Base-by-base conservation (phyloP, 2,113 vertebrate genomes). In the Chaenogobius annularis region DNA sequence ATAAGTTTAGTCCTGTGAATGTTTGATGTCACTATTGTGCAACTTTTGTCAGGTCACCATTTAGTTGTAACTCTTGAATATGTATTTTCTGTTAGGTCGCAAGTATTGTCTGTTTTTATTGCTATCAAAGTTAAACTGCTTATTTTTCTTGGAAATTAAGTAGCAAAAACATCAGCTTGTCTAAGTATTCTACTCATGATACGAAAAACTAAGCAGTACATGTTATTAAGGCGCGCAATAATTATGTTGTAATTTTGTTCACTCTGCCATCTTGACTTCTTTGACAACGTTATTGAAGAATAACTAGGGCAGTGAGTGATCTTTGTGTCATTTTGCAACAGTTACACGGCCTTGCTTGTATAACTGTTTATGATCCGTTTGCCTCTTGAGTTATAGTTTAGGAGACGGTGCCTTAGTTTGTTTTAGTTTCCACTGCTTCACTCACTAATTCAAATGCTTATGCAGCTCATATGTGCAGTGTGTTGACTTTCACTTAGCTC, bases 401-500 rank as follows among this genome's bases (percentile, higher is more conserved):
- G 9, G 19, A 43, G 17, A 35, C 6, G 1, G 35, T 63, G 58
- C 14, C 15, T 35, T 35, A 3, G 23, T 37, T 19, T 62, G 9
- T 37, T 62, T 62, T 15, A n/a, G 37, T 62, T 22, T 0, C 50
- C 20, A 43, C 50, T 67, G 43, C 20, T 70, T 76, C 62, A 55
- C 55, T 65, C 55, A 55, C 59, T 66, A 71, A 66, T 75, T 70
- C 37, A 58, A 26, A 63, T 55, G 22, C 43, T 72, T 54, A 83
- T 78, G 54, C 64, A 15, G 54, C 71, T 83, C 68, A 72, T 54
- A 62, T 26, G 37, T 67, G 48, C 26, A 3, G 7, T 22, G 22
- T 83, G 68, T 68, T 79, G 83, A 79, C 75, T 82, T 75, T 77
- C 79, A 77, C 72, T 74, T 66, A 72, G 54, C 5, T 0, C 35